Conservation (phyloP, 2,888 invertebrate genomes). For the Xylota segnis region DNA sequence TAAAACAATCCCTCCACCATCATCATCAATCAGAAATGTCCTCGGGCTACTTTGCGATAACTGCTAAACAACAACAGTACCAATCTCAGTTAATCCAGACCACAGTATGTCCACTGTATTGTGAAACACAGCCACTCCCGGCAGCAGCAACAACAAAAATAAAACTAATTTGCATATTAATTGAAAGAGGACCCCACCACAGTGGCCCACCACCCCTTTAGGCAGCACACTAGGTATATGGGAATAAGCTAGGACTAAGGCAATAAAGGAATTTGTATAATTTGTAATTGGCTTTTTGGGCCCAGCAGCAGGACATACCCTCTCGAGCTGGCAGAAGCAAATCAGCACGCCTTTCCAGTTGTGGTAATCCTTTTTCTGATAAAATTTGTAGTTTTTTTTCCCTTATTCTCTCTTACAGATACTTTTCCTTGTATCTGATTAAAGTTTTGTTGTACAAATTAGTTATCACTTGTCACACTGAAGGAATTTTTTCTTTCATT, state of each 20-base stretch:
- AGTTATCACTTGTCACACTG: constrained; percentile 47
- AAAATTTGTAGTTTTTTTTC: constrained; percentile 31
- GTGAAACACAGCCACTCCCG: neutral
- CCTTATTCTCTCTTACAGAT: constrained; percentile 4
- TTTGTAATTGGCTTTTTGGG: constrained; percentile 71
- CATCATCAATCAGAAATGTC: constrained; percentile 60
- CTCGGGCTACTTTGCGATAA: constrained; percentile 62
- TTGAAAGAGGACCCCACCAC: constrained; percentile 67
- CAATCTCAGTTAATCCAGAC: constrained; percentile 55
- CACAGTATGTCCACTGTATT: constrained; percentile 28
- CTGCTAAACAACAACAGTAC: constrained; percentile 61
- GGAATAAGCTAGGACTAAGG: constrained; percentile 9
- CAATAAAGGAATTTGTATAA: constrained; percentile 68
- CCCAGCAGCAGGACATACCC: constrained; percentile 48
- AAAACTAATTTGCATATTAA: constrained; percentile 76
- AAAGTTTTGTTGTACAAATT: constrained; percentile 41
- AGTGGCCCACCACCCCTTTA: constrained; percentile 37
- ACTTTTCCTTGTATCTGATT: constrained; percentile 17
- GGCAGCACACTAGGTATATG: constrained; percentile 28
- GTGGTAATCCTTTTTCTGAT: constrained; percentile 38
- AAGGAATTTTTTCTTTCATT: constrained; percentile 19
- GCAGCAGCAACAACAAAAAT: constrained; percentile 51
- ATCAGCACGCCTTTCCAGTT: constrained; percentile 40
- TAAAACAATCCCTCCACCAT: constrained; percentile 41
- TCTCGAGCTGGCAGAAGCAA: constrained; percentile 42